Conservation (phyloP, 2,113 vertebrate species). For the Tichodroma muraria region DNA sequence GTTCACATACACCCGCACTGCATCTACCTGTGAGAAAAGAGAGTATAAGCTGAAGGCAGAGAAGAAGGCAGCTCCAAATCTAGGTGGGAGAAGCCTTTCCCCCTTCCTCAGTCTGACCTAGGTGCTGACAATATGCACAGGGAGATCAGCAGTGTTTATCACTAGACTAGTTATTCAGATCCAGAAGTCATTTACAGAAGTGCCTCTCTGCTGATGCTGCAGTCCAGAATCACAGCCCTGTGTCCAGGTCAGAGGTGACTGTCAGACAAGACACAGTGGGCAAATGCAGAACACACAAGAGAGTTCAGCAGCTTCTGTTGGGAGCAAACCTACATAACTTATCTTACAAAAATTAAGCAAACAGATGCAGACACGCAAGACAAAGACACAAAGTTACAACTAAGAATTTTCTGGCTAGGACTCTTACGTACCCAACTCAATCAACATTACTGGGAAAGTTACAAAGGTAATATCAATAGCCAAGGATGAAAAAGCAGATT, state of each 20-base stretch:
- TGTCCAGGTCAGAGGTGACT: not conserved
- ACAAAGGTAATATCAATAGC: not conserved
- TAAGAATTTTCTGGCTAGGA: not conserved
- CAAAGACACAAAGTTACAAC: not conserved
- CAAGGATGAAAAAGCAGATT: not conserved
- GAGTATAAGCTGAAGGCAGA: not conserved
- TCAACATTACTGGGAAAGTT: not conserved
- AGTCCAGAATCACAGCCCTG: not conserved
- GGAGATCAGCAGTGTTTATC: not conserved
- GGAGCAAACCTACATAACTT: not conserved
- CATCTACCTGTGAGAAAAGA: constrained; percentile 59
- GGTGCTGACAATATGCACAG: not conserved
- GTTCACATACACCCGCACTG: constrained; percentile 72
- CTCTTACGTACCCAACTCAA: not conserved
- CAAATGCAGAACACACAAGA: not conserved
- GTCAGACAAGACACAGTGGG: not conserved
- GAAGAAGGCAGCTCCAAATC: not conserved
- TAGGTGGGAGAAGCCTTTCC: not conserved
- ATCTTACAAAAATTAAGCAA: not conserved
- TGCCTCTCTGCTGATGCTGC: not conserved
- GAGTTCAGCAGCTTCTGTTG: not conserved
- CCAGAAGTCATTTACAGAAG: not conserved
- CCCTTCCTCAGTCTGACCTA: not conserved
- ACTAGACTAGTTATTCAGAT: not conserved
- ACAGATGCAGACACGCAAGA: not conserved